Percentiles rank a stretch among this genome's conserved stretches.
phyloP scores from a whole-genome alignment of 2,113 vertebrate genomes.

The Coturnix japonica region DNA sequence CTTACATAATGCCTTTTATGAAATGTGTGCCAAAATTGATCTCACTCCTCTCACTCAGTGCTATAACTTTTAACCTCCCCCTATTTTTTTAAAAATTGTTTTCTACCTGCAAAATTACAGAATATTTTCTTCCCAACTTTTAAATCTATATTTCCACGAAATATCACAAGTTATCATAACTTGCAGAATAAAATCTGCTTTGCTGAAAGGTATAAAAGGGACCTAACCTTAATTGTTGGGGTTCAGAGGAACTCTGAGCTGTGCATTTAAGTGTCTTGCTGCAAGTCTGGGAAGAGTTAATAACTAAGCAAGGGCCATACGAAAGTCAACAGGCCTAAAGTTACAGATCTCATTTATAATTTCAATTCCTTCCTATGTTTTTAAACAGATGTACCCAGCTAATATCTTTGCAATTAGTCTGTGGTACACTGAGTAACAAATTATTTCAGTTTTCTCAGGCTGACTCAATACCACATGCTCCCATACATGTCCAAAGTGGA shows the following conservation, averaged over 20 bases:
- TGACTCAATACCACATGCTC: slow-evolving; percentile 48
- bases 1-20: background rate
- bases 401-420: slow-evolving; percentile 58
- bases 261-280: background rate
- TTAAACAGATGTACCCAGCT: slow-evolving; percentile 37
- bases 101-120: background rate
- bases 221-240: background rate
- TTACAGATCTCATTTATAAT: slow-evolving; percentile 14
- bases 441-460: slow-evolving; percentile 34
- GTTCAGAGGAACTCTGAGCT: background rate
- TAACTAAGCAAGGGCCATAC: background rate
- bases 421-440: slow-evolving; percentile 42
- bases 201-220: slow-evolving; percentile 9
- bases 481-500: slow-evolving; percentile 54
- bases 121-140: background rate
- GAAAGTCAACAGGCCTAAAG: slow-evolving; percentile 3
- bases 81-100: background rate
- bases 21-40: background rate
- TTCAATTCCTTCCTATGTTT: slow-evolving; percentile 18
- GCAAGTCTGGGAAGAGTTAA: background rate
- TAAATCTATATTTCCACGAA: slow-evolving; percentile 10
- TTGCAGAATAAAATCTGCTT: slow-evolving; percentile 38
- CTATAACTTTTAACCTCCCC: background rate
- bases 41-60: background rate
- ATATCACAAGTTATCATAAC: slow-evolving; percentile 3